Evolutionary conservation across 2,113 vertebrate genomes (phyloP).

Genomic region (Meleagris gallopavo): DNA sequence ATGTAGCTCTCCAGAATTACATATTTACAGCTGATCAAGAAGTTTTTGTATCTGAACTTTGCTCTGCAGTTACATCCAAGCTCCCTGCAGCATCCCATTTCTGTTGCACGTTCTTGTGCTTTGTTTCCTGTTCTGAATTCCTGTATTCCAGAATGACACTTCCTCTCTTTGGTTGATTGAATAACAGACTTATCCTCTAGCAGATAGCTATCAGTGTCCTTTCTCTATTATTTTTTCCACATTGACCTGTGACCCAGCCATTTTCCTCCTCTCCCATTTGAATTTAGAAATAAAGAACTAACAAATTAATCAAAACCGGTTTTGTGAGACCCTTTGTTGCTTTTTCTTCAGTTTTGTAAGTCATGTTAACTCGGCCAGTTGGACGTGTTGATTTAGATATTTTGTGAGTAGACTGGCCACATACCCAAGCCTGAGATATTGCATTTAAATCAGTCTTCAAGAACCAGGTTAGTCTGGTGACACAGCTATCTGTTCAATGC

Average conservation of each 20-base stretch:
- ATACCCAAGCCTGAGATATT: not conserved
- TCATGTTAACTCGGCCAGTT: not conserved
- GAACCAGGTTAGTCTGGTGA: not conserved
- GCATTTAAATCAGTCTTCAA: not conserved
- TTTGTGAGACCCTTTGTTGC: not conserved
- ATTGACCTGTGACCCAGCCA: not conserved
- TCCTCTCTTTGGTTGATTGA: not conserved
- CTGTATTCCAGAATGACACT: not conserved
- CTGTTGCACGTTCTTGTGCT: not conserved
- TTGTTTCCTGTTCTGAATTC: not conserved
- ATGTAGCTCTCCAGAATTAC: not conserved
- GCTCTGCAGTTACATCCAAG: not conserved
- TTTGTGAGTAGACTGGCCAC: not conserved
- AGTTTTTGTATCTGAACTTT: not conserved
- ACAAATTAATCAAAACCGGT: not conserved
- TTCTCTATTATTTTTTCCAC: not conserved
- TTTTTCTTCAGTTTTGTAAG: not conserved
- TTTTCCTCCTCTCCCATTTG: not conserved
- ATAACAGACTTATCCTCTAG: not conserved
- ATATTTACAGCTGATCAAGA: not conserved
- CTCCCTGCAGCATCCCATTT: not conserved
- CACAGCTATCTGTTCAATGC: not conserved
- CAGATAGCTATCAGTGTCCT: not conserved
- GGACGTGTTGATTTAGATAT: not conserved
- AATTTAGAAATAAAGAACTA: not conserved